phyloP scores from a whole-genome alignment of 2,113 vertebrate genomes.

The Prolemur simus region DNA sequence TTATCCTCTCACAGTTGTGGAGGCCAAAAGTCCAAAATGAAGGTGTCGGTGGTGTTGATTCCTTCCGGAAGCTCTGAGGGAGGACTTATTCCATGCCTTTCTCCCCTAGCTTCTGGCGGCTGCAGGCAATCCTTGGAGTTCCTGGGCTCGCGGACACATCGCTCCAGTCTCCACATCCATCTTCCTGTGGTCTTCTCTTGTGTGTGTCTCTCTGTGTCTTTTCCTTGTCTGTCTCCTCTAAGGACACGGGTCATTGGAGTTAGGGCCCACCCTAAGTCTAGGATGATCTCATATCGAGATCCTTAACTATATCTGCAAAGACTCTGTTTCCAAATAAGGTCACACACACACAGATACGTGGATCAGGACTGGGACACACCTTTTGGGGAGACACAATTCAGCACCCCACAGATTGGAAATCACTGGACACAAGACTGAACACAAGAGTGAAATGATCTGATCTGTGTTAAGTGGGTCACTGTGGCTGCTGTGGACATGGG shows the following conservation, averaged over 20 bases:
- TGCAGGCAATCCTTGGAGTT: fast-evolving
- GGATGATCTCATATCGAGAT: no score
- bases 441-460: not conserved
- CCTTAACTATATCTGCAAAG: not conserved
- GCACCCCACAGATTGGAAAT: not conserved
- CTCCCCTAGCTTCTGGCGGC: no score
- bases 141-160: fast-evolving
- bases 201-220: fast-evolving
- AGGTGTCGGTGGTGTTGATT: fast-evolving
- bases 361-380: not conserved
- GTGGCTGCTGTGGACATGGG: not conserved
- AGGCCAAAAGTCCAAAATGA: not conserved
- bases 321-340: not conserved
- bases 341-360: fast-evolving
- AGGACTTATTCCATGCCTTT: fast-evolving
- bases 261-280: not conserved
- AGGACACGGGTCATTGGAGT: not conserved
- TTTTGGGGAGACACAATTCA: not conserved
- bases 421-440: not conserved
- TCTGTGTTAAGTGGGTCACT: no score
- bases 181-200: not conserved
- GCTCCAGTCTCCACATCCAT: fast-evolving
- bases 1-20: not conserved
- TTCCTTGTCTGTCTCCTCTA: not conserved
- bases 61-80: not conserved